A percentile compares a stretch with the other conserved stretches of the same genome.
Evolutionary conservation across 2,113 vertebrate genomes (phyloP).

Genomic region (Capreolus pygargus): DNA sequence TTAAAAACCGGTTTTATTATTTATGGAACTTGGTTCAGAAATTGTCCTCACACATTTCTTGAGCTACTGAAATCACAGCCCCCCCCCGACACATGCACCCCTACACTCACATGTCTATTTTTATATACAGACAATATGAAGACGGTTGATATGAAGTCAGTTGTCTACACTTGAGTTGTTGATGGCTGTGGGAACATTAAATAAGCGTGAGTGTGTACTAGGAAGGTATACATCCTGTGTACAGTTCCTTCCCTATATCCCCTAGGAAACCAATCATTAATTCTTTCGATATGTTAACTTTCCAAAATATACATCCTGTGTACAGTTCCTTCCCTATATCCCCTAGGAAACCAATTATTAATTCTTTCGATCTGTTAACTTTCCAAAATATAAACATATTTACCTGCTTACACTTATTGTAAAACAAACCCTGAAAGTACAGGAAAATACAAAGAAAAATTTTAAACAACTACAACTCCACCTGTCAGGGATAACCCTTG

Average conservation of each 20-base stretch:
- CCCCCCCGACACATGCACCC: no score
- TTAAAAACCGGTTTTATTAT: not conserved
- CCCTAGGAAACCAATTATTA: not conserved
- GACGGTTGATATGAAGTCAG: not conserved
- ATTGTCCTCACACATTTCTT: not conserved
- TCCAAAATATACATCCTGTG: no score
- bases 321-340: not conserved
- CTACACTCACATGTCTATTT: not conserved
- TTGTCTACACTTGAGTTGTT: not conserved
- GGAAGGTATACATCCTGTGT: not conserved
- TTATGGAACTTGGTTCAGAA: not conserved
- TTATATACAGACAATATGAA: not conserved
- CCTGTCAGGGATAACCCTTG: not conserved
- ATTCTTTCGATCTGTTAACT: not conserved
- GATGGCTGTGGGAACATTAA: not conserved
- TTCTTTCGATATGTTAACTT: no score
- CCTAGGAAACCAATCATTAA: no score
- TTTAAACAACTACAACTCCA: not conserved
- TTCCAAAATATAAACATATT: not conserved
- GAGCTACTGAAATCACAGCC: not conserved
- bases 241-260: no score
- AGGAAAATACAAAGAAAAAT: not conserved
- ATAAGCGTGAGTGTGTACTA: not conserved
- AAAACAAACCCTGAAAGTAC: constrained; percentile 14
- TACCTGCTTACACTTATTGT: not conserved